Base-by-base conservation (phyloP, 92 coral and sea anemone species). In the Actinostola sp. region DNA sequence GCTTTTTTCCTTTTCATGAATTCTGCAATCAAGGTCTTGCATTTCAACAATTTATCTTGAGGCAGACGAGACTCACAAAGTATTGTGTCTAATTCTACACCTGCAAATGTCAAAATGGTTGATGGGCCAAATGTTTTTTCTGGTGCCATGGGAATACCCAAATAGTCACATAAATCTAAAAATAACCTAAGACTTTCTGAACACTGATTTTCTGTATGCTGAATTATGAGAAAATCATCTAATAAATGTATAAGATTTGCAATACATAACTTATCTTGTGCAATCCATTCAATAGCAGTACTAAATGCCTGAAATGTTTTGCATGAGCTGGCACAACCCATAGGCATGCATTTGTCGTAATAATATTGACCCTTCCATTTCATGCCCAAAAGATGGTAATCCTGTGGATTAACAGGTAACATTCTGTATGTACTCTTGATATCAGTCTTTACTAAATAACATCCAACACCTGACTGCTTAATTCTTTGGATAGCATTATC, bases 111-210 rank as follows among this genome's bases (percentile, higher is more conserved):
- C 28, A 78, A 21, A 13, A 55, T 69, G 1, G 75, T 55, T 16
- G 80, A 25, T 1, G 88, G 79, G n/a, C 88, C 84, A n/a, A n/a
- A n/a, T n/a, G n/a, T n/a, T n/a, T n/a, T n/a, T n/a, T n/a, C n/a
- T n/a, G n/a, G n/a, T n/a, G 85, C 85, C 46, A 79, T 62, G 42
- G 85, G 83, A 27, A 75, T 53, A 63, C 84, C 78, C 57, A 85
- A 39, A 51, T 39, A 70, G 23, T 49, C 51, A 33, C 89, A 84
- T 29, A 84, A 27, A 25, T 36, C 61, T 24, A 84, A 36, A 57
- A 81, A 81, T 21, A 43, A 25, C 3, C 25, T 8, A 3, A 76
- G 63, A 42, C 53, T 54, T 11, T 21, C 21, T 33, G 41, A 10
- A 41, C 84, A 84, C 15, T 41, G 60, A 8, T 64, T 20, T 28